Percentiles rank a stretch among this genome's conserved stretches.
phyloP scores from a whole-genome alignment of 2,797 vertebrate genomes.

The Eidolon dupreanum region DNA sequence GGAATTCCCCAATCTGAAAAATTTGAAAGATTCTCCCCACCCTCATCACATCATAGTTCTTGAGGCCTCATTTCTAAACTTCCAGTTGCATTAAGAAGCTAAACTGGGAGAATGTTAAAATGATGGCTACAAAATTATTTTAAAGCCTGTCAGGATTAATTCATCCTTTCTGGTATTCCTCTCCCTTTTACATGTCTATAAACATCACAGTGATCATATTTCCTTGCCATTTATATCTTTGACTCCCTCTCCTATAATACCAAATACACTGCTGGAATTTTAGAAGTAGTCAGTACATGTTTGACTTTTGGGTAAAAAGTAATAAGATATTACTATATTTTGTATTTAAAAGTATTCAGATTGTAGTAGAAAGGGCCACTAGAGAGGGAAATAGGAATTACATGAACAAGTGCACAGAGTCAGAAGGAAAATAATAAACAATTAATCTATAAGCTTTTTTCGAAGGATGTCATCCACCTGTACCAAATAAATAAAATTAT shows the following conservation, averaged over 20 bases:
- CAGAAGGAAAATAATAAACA: neutral
- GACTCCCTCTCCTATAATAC: neutral
- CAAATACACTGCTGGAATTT: neutral
- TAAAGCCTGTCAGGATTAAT: neutral
- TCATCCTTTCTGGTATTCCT: neutral
- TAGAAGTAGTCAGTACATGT: neutral
- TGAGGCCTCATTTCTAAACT: neutral
- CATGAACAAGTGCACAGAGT: neutral
- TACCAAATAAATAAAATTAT: neutral
- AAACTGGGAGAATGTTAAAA: neutral
- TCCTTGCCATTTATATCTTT: neutral
- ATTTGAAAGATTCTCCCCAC: neutral
- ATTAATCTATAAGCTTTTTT: neutral
- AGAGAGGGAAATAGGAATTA: neutral
- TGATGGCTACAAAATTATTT: neutral
- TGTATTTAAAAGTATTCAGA: neutral
- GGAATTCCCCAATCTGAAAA: neutral
- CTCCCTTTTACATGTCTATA: neutral
- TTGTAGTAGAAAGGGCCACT: neutral
- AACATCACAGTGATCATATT: neutral
- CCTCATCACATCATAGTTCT: neutral
- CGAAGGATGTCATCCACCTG: neutral
- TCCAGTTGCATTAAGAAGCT: neutral
- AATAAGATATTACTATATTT: neutral
- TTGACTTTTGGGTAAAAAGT: neutral